phyloP scores from a whole-genome alignment of 2,113 vertebrate genomes.

The Chlamydotis undulata region DNA sequence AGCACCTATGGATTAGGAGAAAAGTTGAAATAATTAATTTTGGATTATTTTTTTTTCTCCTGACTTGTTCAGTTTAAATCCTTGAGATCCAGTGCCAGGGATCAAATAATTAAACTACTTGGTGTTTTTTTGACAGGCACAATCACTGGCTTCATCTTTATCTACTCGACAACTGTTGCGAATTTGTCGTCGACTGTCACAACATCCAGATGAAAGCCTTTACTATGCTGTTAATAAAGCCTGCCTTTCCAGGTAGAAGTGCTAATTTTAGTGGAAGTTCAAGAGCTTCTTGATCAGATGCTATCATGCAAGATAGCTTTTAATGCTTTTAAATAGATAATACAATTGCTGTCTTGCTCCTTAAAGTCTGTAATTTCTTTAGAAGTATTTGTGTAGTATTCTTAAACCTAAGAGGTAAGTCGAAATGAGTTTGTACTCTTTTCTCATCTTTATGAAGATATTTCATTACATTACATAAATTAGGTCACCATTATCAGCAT shows the following conservation, averaged over 20 bases:
- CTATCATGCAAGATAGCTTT: neutral
- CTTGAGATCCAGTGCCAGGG: neutral
- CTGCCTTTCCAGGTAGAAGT: slow-evolving; percentile 91
- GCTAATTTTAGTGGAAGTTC: neutral
- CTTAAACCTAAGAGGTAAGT: neutral
- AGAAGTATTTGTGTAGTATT: neutral
- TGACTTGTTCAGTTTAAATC: neutral
- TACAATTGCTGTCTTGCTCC: neutral
- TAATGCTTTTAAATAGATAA: neutral
- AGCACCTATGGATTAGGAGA: neutral
- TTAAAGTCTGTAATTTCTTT: neutral
- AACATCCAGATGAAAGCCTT: slow-evolving; percentile 88
- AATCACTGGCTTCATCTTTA: slow-evolving; percentile 91
- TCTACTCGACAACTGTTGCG: slow-evolving; percentile 92
- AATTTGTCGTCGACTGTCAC: slow-evolving; percentile 89
- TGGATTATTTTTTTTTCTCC: neutral
- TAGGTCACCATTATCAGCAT: neutral
- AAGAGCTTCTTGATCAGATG: neutral
- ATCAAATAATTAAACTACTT: slow-evolving; percentile 14
- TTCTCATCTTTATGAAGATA: neutral
- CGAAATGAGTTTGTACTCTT: neutral
- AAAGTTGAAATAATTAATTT: neutral
- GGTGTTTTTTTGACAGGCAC: slow-evolving; percentile 77
- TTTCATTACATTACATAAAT: neutral
- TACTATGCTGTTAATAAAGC: slow-evolving; percentile 89